Evolutionary conservation across 1,140 invertebrate genomes (phyloP).

Genomic region (Pseudoatta argentina): DNA sequence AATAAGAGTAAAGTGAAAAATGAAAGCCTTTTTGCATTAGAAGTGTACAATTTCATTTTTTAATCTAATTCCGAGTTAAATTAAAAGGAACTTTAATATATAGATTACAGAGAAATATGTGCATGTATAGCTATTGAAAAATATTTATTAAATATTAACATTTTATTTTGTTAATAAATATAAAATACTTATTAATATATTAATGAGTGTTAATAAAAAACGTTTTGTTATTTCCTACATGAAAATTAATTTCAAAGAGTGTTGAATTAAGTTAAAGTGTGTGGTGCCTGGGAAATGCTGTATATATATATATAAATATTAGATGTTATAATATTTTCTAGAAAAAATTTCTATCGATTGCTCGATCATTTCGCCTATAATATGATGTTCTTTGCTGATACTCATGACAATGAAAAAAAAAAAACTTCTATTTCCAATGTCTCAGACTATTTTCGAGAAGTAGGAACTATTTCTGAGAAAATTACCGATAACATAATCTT

Average conservation of each 20-base stretch:
- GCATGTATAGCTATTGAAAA: too few species aligned
- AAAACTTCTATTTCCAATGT: not conserved
- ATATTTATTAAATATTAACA: not conserved
- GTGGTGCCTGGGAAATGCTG: not conserved
- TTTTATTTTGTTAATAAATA: not conserved
- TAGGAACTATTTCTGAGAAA: too few species aligned
- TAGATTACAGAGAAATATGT: not conserved
- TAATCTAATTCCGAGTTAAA: not conserved
- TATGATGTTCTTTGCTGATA: not conserved
- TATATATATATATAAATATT: not conserved
- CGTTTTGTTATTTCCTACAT: not conserved
- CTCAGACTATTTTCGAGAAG: not conserved
- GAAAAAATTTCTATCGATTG: not conserved
- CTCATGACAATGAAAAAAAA: not conserved
- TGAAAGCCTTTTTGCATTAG: not conserved
- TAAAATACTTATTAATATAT: not conserved
- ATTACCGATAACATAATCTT: too few species aligned
- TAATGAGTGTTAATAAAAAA: not conserved
- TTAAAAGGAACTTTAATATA: not conserved
- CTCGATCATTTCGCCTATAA: not conserved
- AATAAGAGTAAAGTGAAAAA: not conserved
- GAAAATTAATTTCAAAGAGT: not conserved
- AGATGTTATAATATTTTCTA: not conserved
- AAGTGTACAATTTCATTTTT: not conserved
- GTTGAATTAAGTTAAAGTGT: not conserved